Conservation (phyloP, 2,888 invertebrate species). For the Drosophila merina region DNA sequence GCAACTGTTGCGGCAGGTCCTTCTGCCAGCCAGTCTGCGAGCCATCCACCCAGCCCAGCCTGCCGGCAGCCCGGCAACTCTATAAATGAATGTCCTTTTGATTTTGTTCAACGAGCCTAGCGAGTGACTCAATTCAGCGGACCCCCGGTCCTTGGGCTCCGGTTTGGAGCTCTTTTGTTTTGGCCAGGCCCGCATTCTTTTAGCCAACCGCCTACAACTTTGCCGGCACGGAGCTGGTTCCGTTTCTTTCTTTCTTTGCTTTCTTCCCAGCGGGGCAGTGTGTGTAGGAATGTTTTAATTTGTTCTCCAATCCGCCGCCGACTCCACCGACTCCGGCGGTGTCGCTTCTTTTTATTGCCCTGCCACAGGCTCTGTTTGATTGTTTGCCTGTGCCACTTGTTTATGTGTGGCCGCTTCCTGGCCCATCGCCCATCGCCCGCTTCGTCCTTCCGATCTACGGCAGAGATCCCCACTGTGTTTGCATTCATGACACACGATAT, state of each 20-base stretch:
- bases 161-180: constrained; percentile 54
- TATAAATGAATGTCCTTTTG: constrained; percentile 81
- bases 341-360: constrained; percentile 76
- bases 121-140: constrained; percentile 78
- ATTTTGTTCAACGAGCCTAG: constrained; percentile 82
- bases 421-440: constrained; percentile 5
- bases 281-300: constrained; percentile 80
- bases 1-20: constrained; percentile 67
- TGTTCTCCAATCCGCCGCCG: constrained; percentile 73
- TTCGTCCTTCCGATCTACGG: background rate
- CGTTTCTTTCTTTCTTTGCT: constrained; percentile 12
- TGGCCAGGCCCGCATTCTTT: constrained; percentile 44
- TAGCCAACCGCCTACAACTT: constrained; percentile 45
- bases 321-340: constrained; percentile 25
- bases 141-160: constrained; percentile 9
- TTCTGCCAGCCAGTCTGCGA: constrained; percentile 24
- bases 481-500: constrained; percentile 75
- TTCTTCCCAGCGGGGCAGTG: constrained; percentile 28
- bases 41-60: constrained; percentile 2
- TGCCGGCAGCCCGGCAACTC: constrained; percentile 58
- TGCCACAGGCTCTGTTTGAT: constrained; percentile 74
- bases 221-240: constrained; percentile 20
- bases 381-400: constrained; percentile 75
- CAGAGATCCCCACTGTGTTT: constrained; percentile 51
- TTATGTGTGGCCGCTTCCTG: constrained; percentile 44